Evolutionary conservation across 2,797 vertebrate genomes (phyloP).

Genomic region (Galaxias olidus): DNA sequence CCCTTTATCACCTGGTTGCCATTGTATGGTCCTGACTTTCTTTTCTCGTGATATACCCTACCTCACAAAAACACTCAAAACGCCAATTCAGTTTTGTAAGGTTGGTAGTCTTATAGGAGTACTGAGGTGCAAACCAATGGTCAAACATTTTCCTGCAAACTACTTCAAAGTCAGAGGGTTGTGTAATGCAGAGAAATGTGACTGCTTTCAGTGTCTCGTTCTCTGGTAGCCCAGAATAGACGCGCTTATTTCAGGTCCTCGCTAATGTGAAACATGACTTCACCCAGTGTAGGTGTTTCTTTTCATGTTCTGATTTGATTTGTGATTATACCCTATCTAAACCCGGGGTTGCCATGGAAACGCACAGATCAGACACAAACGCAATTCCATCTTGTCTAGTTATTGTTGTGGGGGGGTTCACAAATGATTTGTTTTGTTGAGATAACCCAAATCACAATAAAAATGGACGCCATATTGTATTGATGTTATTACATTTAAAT

Average conservation of each 20-base stretch:
- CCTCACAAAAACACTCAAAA: too few species aligned
- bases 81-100: too few species aligned
- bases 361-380: slow-evolving; percentile 4
- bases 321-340: slow-evolving; percentile 9
- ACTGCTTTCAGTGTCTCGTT: too few species aligned
- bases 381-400: too few species aligned
- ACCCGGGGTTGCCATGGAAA: slow-evolving; percentile 43
- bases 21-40: slow-evolving; percentile 12
- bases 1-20: slow-evolving; percentile 2
- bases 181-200: slow-evolving; percentile 27
- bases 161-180: slow-evolving; percentile 25
- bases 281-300: slow-evolving; percentile 24
- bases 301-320: slow-evolving; percentile 24
- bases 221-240: too few species aligned
- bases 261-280: slow-evolving; percentile 16
- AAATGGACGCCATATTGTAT: too few species aligned
- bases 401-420: too few species aligned
- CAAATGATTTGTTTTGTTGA: too few species aligned
- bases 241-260: slow-evolving; percentile 5
- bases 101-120: too few species aligned
- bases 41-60: slow-evolving; percentile 11
- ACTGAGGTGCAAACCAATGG: slow-evolving; percentile 23
- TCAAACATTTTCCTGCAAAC: slow-evolving; percentile 48
- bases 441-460: too few species aligned
- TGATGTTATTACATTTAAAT: slow-evolving; percentile 2